A percentile compares a stretch with the other conserved stretches of the same genome.
Conservation (phyloP, 1,140 invertebrate species). For the Drosophila tani region DNA sequence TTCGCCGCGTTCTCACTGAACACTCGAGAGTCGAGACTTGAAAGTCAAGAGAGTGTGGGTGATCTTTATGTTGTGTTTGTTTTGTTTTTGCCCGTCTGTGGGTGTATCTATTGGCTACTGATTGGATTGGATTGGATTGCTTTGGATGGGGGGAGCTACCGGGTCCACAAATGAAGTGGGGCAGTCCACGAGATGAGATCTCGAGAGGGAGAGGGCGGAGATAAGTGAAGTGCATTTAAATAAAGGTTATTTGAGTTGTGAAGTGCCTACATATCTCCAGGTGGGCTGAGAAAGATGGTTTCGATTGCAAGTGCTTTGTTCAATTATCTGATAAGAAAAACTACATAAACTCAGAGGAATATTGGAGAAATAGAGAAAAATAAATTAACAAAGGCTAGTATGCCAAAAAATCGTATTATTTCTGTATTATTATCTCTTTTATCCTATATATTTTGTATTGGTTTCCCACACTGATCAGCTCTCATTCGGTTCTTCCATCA, state of each 20-base stretch:
- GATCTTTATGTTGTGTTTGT: conserved; percentile 46
- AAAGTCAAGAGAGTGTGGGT: conserved; percentile 36
- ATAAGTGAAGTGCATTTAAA: conserved; percentile 19
- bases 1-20: conserved; percentile 42
- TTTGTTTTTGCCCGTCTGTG: conserved; percentile 36
- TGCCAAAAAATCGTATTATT: not conserved
- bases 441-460: not conserved
- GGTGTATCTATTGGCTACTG: conserved; percentile 50
- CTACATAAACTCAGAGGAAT: too few species aligned
- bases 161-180: conserved; percentile 1
- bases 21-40: conserved; percentile 13
- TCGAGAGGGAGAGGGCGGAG: not conserved
- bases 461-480: conserved; percentile 21
- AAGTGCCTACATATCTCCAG: conserved; percentile 24
- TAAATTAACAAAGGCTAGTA: too few species aligned
- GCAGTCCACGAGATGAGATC: not conserved
- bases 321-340: not conserved
- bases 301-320: conserved; percentile 9
- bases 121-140: conserved; percentile 26
- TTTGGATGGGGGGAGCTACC: conserved; percentile 22
- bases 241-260: conserved; percentile 32
- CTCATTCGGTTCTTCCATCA: conserved; percentile 25
- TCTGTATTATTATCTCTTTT: not conserved
- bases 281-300: conserved; percentile 1
- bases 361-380: too few species aligned